Base-by-base conservation (phyloP, 2,888 invertebrate genomes). In the Dione juno region DNA sequence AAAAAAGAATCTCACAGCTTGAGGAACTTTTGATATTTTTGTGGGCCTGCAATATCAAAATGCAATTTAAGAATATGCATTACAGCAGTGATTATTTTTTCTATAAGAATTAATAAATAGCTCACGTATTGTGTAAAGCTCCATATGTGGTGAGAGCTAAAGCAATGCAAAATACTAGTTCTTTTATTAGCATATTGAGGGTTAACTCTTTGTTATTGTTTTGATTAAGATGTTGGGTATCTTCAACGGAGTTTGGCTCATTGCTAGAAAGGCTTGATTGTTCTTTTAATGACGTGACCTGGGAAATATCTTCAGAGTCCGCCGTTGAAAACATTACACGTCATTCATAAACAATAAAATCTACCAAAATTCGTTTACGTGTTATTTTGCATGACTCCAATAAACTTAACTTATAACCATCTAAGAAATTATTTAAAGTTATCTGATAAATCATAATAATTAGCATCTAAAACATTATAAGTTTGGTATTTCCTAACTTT, bases 91-190 rank as follows among this genome's bases (percentile, higher is more conserved):
- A 35, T 7, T 11, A 28, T 35, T 10, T n/a, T 43, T n/a, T 45
- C n/a, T 10, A 61, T 28, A 28, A n/a, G 0, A 61, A 11, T 11
- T 43, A 61, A 43, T 61, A 28, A 61, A 61, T 28, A 28, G 93
- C 95, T 94, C 94, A 96, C 96, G 95, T 94, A 82, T 95, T 96
- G 77, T 95, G 95, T 61, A 96, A 90, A 58, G 96, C 95, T 76
- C 96, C 96, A 80, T 96, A 95, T 13, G 95, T 94, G 5, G 95
- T 95, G 71, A 96, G 92, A 69, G 94, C 94, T 67, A 96, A 85
- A 67, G 95, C 94, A 75, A 95, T 86, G 79, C 95, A 94, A 80
- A 96, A 94, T 75, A 94, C 90, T 74, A 95, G 86, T 89, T 96
- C 96, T 82, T 95, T 94, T 74, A 95, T 88, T 77, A 96, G 91